These are phyloP conservation scores for Bombus consobrinus DNA, from an alignment of 1,140 invertebrate species.

Conservation along the genomic window DNA sequence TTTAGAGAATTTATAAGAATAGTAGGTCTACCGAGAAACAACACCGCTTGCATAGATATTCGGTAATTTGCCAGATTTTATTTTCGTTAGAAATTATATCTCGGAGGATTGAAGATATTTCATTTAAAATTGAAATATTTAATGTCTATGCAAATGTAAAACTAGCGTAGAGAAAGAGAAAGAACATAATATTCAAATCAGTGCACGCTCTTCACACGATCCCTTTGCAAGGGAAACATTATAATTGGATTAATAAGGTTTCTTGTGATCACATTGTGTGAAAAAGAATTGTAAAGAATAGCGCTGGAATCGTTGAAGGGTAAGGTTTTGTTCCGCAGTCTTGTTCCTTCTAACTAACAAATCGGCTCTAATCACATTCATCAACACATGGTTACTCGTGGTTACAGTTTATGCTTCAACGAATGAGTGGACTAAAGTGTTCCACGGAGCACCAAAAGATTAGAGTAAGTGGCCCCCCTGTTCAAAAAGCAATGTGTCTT, in stretches of 20 bases:
- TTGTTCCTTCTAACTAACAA: conserved; percentile 37
- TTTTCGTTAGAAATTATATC: not conserved
- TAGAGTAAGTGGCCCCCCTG: conserved; percentile 90
- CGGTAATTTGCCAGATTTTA: not conserved
- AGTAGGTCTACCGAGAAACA: not conserved
- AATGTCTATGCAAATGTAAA: not conserved
- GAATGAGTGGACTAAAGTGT: conserved; percentile 91
- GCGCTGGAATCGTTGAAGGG: not conserved
- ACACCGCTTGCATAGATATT: not conserved
- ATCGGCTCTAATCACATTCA: conserved; percentile 47
- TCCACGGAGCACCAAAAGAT: conserved; percentile 93
- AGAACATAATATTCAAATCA: not conserved
- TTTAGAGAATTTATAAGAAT: not conserved
- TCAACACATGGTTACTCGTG: conserved; percentile 76
- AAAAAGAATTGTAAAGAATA: not conserved
- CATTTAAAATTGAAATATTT: not conserved
- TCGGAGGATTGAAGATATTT: not conserved
- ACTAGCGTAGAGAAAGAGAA: not conserved
- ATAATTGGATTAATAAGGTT: not conserved
- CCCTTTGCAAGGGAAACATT: not conserved
- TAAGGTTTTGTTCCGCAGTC: conserved; percentile 3
- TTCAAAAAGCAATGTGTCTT: conserved; percentile 72
- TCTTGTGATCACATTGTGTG: not conserved
- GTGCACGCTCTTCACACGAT: not conserved
- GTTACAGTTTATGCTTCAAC: conserved; percentile 94